Percentiles rank a stretch among this genome's conserved stretches.
Evolutionary conservation across 2,113 vertebrate species (phyloP).

Genomic region (Triplophysa tibetana): DNA sequence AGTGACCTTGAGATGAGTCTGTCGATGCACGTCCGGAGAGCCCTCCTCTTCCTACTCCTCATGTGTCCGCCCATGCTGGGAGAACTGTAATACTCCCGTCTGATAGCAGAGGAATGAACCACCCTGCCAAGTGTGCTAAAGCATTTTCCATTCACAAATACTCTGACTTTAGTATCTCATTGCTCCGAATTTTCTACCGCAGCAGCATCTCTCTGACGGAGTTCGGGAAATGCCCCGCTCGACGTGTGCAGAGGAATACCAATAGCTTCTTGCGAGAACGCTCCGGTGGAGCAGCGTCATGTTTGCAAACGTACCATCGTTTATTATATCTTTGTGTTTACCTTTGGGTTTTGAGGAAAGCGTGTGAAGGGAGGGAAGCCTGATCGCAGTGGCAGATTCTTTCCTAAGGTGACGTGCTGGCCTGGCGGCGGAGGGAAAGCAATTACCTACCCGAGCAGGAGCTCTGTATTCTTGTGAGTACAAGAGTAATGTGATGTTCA

Average conservation of each 20-base stretch:
- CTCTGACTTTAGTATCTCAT: slow-evolving; percentile 63
- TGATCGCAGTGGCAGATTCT: background rate
- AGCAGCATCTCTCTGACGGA: background rate
- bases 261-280: background rate
- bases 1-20: slow-evolving; percentile 53
- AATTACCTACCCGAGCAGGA: slow-evolving; percentile 21
- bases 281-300: background rate
- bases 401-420: slow-evolving; percentile 6
- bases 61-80: slow-evolving; percentile 2
- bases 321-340: background rate
- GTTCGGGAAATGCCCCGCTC: slow-evolving; percentile 9
- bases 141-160: slow-evolving; percentile 76
- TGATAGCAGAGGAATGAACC: slow-evolving; percentile 53
- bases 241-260: background rate
- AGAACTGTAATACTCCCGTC: slow-evolving; percentile 32
- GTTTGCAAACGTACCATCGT: background rate
- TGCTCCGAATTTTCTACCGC: slow-evolving; percentile 55
- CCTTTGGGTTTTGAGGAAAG: background rate
- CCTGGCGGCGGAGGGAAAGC: background rate
- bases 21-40: slow-evolving; percentile 18
- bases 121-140: slow-evolving; percentile 64
- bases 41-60: background rate
- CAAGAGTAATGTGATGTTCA: slow-evolving; percentile 25
- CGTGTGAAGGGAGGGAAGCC: background rate
- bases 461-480: background rate